Evolutionary conservation across 2,113 vertebrate species (phyloP), one percentile per base, ranked within the genome.

Genomic region (Ginglymostoma cirratum): DNA sequence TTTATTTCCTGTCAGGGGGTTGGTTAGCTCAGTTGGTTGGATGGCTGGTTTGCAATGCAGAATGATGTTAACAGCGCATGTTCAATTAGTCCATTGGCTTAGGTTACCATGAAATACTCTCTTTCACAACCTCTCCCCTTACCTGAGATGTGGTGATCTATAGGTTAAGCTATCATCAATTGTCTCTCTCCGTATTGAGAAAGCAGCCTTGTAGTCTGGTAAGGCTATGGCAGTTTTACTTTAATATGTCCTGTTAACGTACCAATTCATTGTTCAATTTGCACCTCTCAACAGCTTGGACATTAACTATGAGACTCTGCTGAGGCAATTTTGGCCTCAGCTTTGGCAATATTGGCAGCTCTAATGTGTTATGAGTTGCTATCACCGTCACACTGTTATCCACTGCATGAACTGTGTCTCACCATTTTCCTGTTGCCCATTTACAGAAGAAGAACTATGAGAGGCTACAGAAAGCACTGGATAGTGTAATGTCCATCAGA

Each of bases 391-490:
- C 27, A 27, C 27, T 42, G 15, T 83, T 38, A 19, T 38, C 45
- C 34, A 65, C 21, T 5, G 15, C 8, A 55, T 61, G 48, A 30
- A 12, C 48, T 61, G 8, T 24, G 2, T 94, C 42, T 95, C 17
- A 95, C 24, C 14, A 72, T 95, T 96, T 96, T 97, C 94, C 96
- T 96, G 80, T 72, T 80, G 55, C 0, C 10, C 2, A 65, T 96
- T 96, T 96, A 97, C 97, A 99, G 99, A 99, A 99, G 97, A 99
- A 99, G 98, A 99, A 99, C 98, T 99, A 99, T 0, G 99, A 99
- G 97, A 98, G 99, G 96, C 98, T 99, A 97, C 99, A 99, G 98
- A 99, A 99, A 97, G 99, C 99, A 10, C 97, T 99, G 98, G 99
- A 99, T 97, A 99, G 99, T 61, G 99, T 99, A 96, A 99, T 99